These are phyloP conservation scores for Syndactyla subalaris DNA, from an alignment of 2,797 vertebrate genomes.

Conservation along the genomic window DNA sequence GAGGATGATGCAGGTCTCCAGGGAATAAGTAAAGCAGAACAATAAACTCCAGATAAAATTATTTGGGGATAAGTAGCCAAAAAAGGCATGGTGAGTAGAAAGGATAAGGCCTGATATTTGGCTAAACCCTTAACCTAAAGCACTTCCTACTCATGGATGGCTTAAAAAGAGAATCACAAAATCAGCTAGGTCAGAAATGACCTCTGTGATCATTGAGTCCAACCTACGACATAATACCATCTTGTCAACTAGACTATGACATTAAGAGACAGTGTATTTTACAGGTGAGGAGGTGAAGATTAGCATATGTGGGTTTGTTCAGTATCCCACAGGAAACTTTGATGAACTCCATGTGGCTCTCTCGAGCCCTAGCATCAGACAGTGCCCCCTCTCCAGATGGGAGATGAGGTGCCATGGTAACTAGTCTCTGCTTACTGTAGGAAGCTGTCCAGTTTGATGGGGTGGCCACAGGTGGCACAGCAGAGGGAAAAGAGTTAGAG, in stretches of 20 bases:
- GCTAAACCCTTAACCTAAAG: background rate
- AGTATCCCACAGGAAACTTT: background rate
- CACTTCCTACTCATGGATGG: background rate
- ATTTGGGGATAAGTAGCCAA: background rate
- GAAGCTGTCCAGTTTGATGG: background rate
- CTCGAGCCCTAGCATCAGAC: background rate
- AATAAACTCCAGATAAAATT: background rate
- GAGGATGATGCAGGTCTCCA: background rate
- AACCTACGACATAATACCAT: no score
- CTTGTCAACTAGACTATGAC: no score
- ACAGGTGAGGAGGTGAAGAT: background rate
- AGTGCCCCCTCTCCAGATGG: fast-evolving
- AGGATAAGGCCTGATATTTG: background rate
- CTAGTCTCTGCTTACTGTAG: background rate
- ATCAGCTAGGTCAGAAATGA: no score
- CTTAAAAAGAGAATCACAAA: background rate
- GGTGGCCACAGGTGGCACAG: background rate
- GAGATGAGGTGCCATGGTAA: background rate
- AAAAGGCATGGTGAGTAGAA: background rate
- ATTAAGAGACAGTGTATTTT: background rate
- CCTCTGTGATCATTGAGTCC: no score
- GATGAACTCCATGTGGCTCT: background rate
- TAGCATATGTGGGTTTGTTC: background rate
- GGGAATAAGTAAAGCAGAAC: background rate
- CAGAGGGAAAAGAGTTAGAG: background rate